A percentile compares a stretch with the other conserved stretches of the same genome.
Evolutionary conservation across 2,888 invertebrate species (phyloP).

Genomic region (Xestia ashworthii): DNA sequence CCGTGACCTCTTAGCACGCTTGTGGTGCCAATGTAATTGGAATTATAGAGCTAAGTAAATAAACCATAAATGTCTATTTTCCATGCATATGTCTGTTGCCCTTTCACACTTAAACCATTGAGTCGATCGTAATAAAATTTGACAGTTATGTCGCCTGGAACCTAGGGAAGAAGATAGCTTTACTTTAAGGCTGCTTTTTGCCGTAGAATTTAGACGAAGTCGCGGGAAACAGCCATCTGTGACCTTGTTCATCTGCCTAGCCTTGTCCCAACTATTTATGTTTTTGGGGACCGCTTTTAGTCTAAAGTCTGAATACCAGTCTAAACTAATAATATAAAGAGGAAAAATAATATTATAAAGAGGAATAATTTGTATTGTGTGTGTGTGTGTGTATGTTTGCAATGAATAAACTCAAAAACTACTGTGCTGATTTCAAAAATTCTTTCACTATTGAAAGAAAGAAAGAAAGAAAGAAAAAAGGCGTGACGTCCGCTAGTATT

Average conservation of each 20-base stretch:
- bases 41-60: neutral
- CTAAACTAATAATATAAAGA: no score
- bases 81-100: neutral
- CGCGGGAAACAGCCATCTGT: neutral
- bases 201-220: neutral
- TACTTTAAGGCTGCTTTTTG: neutral
- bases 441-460: no score
- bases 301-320: neutral
- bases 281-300: neutral
- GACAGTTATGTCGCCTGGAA: neutral
- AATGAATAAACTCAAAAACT: no score
- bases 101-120: neutral
- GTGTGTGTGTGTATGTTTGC: no score
- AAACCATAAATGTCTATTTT: no score
- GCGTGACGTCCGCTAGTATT: no score
- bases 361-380: no score
- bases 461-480: no score
- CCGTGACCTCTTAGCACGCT: constrained; percentile 16
- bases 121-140: neutral
- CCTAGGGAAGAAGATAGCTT: neutral
- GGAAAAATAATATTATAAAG: no score
- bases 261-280: neutral
- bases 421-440: no score
- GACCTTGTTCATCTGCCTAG: neutral
- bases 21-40: neutral